Base-by-base conservation (phyloP, 1,140 invertebrate species). In the Lerema accius region DNA sequence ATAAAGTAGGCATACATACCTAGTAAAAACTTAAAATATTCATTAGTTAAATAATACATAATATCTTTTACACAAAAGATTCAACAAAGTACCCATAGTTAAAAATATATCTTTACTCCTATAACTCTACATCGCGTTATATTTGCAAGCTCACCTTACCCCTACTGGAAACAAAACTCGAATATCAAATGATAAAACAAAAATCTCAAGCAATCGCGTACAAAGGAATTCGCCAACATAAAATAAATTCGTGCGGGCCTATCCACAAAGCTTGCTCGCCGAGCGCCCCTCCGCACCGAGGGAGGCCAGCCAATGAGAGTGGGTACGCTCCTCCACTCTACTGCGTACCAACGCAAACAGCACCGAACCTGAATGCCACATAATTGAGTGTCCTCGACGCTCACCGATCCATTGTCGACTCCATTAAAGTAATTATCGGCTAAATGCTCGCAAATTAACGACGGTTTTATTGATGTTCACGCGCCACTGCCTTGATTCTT, bases 361-460 rank as follows among this genome's bases (percentile, higher is more conserved):
- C 67, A 62, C 15, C 69, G 71, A 60, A 61, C 67, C 71, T 84
- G 80, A 84, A 83, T 84, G 75, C 80, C 78, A 79, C 78, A 74
- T 84, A 86, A 89, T 89, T 86, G 84, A 86, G 82, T 86, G 80
- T 78, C 76, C 76, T 75, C 65, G 62, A 45, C 66, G 62, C 67
- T 66, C 68, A 73, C 72, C 68, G 71, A 72, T 74, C 79, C 67
- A 84, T 84, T 84, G 80, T 85, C 58, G 60, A 67, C 69, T 69
- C 80, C 80, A 80, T 82, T 78, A 78, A 66, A 76, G 65, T 71
- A 84, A 84, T 89, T 84, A 86, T 77, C 64, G 73, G 62, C 66
- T 81, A 84, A 89, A 84, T 70, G 78, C 64, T 76, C 61, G 65
- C 55, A 71, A 86, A 81, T 85, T 85, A 82, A 85, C 72, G 66